A percentile compares a stretch with the other conserved stretches of the same genome.
Conservation (phyloP, 2,113 vertebrate species). For the Pygoscelis adeliae region DNA sequence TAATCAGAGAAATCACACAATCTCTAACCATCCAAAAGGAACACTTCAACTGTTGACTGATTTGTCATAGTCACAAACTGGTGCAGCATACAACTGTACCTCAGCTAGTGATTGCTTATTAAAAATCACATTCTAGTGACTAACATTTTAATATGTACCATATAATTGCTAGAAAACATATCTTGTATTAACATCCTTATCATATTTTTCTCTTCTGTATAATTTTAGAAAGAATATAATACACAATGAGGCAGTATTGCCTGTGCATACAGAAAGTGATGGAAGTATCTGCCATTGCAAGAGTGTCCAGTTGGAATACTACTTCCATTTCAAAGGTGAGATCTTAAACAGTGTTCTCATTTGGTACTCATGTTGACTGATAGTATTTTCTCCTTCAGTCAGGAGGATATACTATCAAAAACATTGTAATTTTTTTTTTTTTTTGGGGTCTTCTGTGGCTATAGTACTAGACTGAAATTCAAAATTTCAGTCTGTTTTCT, state of each 20-base stretch:
- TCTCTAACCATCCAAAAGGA: background rate
- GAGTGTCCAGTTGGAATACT: background rate
- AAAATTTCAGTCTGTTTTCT: background rate
- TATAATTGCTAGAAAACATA: background rate
- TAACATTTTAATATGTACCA: background rate
- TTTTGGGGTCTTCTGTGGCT: background rate
- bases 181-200: background rate
- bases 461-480: background rate
- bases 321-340: background rate
- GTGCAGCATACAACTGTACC: background rate
- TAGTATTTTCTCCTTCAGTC: background rate
- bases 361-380: background rate
- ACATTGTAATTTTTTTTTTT: background rate
- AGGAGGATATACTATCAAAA: background rate
- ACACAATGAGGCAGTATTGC: fast-evolving
- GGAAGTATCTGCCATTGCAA: background rate
- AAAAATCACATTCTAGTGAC: background rate
- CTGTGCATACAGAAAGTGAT: background rate
- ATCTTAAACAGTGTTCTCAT: background rate
- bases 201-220: background rate
- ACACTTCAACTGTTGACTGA: background rate
- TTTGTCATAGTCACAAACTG: background rate
- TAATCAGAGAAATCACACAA: background rate
- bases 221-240: background rate
- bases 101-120: background rate